Evolutionary conservation across 1,140 invertebrate species (phyloP).

Genomic region (Philopotamus ludificatus): DNA sequence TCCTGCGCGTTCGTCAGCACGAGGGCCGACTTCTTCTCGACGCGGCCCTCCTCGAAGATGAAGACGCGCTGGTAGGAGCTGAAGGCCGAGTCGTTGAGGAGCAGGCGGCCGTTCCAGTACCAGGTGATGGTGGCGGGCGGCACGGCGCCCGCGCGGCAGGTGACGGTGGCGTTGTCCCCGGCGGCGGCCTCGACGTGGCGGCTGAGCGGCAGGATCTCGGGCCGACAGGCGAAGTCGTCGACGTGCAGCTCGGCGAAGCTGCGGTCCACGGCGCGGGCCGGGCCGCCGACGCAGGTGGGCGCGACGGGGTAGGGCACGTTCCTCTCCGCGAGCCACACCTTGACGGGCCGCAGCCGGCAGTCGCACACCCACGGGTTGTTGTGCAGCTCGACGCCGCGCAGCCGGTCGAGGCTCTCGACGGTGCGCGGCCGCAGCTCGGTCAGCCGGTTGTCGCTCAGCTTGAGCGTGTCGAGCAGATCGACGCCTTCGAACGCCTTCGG

Average conservation of each 20-base stretch:
- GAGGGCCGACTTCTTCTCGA: conserved; percentile 74
- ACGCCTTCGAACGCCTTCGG: conserved; percentile 76
- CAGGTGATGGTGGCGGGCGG: conserved; percentile 81
- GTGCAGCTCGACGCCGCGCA: conserved; percentile 83
- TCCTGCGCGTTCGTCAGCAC: conserved; percentile 85
- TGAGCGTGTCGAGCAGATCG: conserved; percentile 74
- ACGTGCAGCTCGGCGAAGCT: conserved; percentile 72
- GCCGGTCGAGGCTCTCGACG: conserved; percentile 68
- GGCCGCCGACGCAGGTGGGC: conserved; percentile 70
- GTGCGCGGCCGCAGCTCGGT: conserved; percentile 69
- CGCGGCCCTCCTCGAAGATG: conserved; percentile 74
- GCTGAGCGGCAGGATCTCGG: conserved; percentile 73
- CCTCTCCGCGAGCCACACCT: conserved; percentile 78
- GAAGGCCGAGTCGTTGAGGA: conserved; percentile 77
- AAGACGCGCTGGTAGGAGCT: conserved; percentile 78
- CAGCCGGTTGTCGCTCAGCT: conserved; percentile 78
- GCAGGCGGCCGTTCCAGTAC: conserved; percentile 80
- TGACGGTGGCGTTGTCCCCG: conserved; percentile 81
- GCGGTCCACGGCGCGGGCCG: conserved; percentile 65
- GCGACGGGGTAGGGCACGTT: conserved; percentile 78
- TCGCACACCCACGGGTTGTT: conserved; percentile 92
- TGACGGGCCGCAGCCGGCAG: conserved; percentile 77
- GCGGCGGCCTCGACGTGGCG: conserved; percentile 74
- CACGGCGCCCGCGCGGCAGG: conserved; percentile 75
- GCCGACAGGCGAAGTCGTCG: conserved; percentile 86